phyloP scores from a whole-genome alignment of 2,888 invertebrate species.

The Enchytraeus crypticus region DNA sequence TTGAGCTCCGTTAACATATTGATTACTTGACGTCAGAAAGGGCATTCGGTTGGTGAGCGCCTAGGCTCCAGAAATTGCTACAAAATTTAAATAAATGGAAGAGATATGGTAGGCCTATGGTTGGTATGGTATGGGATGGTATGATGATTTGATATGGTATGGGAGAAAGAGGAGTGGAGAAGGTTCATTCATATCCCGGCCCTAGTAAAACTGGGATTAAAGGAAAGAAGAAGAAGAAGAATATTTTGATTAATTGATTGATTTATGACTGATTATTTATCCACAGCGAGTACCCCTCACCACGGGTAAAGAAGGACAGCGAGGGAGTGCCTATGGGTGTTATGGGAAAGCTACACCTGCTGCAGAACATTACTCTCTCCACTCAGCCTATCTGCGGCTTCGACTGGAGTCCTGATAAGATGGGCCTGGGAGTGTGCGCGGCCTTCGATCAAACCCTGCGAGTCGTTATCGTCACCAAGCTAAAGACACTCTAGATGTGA shows the following conservation, averaged over 20 bases:
- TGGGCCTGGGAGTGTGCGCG: constrained; percentile 76
- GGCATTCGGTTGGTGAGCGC: too few relatives aligned
- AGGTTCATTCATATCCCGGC: too few relatives aligned
- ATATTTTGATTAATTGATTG: background rate
- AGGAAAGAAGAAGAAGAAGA: background rate
- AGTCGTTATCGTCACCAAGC: constrained; percentile 76
- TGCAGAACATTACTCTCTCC: constrained; percentile 73
- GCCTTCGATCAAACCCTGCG: constrained; percentile 84
- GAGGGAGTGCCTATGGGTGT: constrained; percentile 69
- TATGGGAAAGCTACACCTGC: constrained; percentile 63
- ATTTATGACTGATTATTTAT: too few relatives aligned
- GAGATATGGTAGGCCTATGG: too few relatives aligned
- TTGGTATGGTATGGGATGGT: too few relatives aligned
- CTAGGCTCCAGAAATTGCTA: too few relatives aligned
- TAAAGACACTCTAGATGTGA: constrained; percentile 43
- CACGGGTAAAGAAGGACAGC: constrained; percentile 61
- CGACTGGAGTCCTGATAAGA: constrained; percentile 85
- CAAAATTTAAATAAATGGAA: too few relatives aligned
- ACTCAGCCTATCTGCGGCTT: constrained; percentile 79
- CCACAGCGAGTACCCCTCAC: constrained; percentile 68
- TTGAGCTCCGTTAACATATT: too few relatives aligned
- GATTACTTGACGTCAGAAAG: too few relatives aligned
- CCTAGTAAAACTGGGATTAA: too few relatives aligned
- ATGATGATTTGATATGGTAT: too few relatives aligned
- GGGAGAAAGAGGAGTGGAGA: too few relatives aligned